phyloP scores from a whole-genome alignment of 2,888 invertebrate genomes.

The Acheta domesticus region DNA sequence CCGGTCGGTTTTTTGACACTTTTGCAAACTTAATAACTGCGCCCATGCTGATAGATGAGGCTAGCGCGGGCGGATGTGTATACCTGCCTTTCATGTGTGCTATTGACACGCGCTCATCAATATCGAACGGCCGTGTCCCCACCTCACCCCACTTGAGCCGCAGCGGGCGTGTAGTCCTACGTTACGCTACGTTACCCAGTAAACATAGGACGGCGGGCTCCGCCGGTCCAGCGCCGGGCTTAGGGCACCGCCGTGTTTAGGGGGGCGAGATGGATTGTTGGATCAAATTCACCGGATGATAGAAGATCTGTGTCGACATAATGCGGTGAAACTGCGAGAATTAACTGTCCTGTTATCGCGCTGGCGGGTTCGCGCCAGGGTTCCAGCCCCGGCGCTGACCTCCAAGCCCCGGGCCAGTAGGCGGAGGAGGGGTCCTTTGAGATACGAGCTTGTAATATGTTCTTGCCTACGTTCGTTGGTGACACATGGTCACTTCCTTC shows the following conservation, averaged over 20 bases:
- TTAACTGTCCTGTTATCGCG: constrained; percentile 9
- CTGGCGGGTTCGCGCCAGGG: not conserved
- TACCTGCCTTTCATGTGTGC: constrained; percentile 18
- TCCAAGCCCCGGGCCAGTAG: no score
- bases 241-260: constrained; percentile 18
- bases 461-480: no score
- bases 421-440: no score
- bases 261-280: constrained; percentile 6
- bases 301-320: constrained; percentile 18
- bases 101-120: constrained; percentile 18
- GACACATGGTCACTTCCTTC: no score
- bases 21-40: constrained; percentile 18
- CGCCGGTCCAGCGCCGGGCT: not conserved
- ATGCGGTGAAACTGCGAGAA: constrained; percentile 18
- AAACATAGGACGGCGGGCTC: not conserved
- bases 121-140: not conserved
- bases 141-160: not conserved
- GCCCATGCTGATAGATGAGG: constrained; percentile 1
- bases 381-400: no score
- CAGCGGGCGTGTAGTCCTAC: constrained; percentile 18
- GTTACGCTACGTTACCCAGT: constrained; percentile 18
- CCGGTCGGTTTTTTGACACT: not conserved
- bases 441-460: no score
- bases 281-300: constrained; percentile 18
- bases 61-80: not conserved